phyloP scores from a whole-genome alignment of 2,888 invertebrate genomes.

The Rhagophthalmus giganteus region DNA sequence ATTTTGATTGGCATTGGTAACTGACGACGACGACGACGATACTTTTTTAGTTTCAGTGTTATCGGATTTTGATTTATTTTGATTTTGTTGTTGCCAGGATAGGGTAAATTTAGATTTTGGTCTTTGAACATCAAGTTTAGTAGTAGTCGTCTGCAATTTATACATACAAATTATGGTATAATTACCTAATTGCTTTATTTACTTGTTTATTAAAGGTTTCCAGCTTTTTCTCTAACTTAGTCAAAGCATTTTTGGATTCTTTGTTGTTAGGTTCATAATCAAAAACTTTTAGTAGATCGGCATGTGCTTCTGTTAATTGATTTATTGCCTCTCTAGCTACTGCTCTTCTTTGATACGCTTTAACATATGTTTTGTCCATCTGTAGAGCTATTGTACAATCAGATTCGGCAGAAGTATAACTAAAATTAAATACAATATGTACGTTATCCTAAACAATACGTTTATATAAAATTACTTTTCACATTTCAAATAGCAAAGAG shows the following conservation, averaged over 20 bases:
- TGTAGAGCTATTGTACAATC: slow-evolving; percentile 82
- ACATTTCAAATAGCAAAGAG: slow-evolving; percentile 81
- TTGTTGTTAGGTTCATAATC: slow-evolving; percentile 78
- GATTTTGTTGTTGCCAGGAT: slow-evolving; percentile 38
- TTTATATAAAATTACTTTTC: slow-evolving; percentile 62
- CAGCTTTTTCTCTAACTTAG: slow-evolving; percentile 56
- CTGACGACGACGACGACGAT: too few species aligned
- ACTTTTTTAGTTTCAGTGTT: too few species aligned
- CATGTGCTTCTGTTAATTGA: slow-evolving; percentile 70
- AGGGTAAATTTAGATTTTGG: slow-evolving; percentile 46
- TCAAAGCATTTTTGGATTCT: slow-evolving; percentile 66
- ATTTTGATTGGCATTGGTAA: too few species aligned
- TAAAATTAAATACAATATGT: slow-evolving; percentile 52
- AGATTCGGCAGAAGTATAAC: slow-evolving; percentile 70
- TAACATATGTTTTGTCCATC: slow-evolving; percentile 77
- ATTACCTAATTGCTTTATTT: too few species aligned
- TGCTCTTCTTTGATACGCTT: slow-evolving; percentile 82
- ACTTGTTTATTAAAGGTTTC: slow-evolving; percentile 7
- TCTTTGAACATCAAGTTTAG: slow-evolving; percentile 32
- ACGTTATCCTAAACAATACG: too few species aligned
- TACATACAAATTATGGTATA: too few species aligned
- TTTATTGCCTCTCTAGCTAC: slow-evolving; percentile 73
- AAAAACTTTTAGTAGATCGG: slow-evolving; percentile 71
- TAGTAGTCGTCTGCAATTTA: neutral
- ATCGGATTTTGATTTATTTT: too few species aligned